Conservation (phyloP, 1,140 invertebrate genomes). For the Drosophila pandora region DNA sequence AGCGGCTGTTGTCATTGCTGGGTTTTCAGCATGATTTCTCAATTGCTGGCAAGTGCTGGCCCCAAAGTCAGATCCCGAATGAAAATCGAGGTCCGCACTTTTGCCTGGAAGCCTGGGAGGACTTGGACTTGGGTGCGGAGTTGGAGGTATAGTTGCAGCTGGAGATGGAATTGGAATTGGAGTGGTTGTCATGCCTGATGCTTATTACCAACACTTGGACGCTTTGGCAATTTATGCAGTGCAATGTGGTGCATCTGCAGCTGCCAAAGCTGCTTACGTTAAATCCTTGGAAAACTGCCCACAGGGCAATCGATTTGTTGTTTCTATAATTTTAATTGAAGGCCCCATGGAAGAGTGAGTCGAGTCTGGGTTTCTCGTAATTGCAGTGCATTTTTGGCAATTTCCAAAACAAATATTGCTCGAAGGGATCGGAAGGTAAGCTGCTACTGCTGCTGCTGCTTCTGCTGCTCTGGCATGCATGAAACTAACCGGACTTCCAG, state of each 20-base stretch:
- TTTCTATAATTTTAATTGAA: constrained; percentile 81
- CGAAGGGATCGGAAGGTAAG: constrained; percentile 57
- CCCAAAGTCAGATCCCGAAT: background rate
- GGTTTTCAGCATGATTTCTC: constrained; percentile 70
- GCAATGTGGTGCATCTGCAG: constrained; percentile 25
- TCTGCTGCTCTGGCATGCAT: constrained; percentile 23
- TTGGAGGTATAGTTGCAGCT: background rate
- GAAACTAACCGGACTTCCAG: constrained; percentile 2
- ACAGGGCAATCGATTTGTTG: constrained; percentile 60
- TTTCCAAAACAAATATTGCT: constrained; percentile 79
- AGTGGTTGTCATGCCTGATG: constrained; percentile 53
- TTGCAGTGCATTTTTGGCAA: constrained; percentile 69
- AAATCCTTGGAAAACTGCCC: constrained; percentile 37
- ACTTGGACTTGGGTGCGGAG: background rate
- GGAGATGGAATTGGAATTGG: background rate
- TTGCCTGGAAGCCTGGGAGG: background rate
- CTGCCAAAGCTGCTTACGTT: constrained; percentile 53
- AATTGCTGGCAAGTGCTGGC: constrained; percentile 55
- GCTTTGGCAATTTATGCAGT: constrained; percentile 65
- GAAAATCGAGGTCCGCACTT: background rate
- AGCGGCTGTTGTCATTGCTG: constrained; percentile 6
- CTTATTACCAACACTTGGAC: constrained; percentile 72
- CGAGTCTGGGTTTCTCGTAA: constrained; percentile 16
- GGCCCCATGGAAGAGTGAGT: constrained; percentile 23
- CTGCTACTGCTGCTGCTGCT: constrained; percentile 3